These are phyloP conservation scores for Ophonus ardosiacus DNA, from an alignment of 2,888 invertebrate genomes.

Conservation along the genomic window DNA sequence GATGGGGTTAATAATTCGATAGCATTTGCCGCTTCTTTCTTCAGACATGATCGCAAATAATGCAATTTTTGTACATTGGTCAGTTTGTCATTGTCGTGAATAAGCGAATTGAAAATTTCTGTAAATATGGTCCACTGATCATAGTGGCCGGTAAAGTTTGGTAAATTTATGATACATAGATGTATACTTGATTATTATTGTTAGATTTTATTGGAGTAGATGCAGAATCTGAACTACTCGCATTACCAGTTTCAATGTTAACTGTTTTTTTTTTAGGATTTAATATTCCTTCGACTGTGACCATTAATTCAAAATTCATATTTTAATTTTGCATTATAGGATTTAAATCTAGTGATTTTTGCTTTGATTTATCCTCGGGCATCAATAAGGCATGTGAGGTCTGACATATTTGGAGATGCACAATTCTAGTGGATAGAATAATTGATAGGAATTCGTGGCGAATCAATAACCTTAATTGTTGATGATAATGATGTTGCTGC, in stretches of 20 bases:
- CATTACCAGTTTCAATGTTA: neutral
- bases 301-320: neutral
- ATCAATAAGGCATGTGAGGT: neutral
- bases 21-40: slow-evolving; percentile 7
- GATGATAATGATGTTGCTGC: neutral
- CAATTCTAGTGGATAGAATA: neutral
- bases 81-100: slow-evolving; percentile 27
- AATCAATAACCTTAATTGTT: too few species aligned
- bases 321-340: neutral
- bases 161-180: slow-evolving; percentile 55
- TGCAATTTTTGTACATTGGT: slow-evolving; percentile 57
- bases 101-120: slow-evolving; percentile 45
- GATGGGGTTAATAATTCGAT: slow-evolving; percentile 32
- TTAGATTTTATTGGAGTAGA: neutral
- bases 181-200: slow-evolving; percentile 3
- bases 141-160: slow-evolving; percentile 53
- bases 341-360: slow-evolving; percentile 8
- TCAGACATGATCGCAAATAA: slow-evolving; percentile 52
- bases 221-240: neutral
- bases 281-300: neutral
- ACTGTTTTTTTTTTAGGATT: neutral
- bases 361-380: neutral
- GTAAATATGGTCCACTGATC: slow-evolving; percentile 56
- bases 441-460: neutral
- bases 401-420: neutral